Evolutionary conservation across 2,797 vertebrate genomes (phyloP).

Genomic region (Anguilla megastoma): DNA sequence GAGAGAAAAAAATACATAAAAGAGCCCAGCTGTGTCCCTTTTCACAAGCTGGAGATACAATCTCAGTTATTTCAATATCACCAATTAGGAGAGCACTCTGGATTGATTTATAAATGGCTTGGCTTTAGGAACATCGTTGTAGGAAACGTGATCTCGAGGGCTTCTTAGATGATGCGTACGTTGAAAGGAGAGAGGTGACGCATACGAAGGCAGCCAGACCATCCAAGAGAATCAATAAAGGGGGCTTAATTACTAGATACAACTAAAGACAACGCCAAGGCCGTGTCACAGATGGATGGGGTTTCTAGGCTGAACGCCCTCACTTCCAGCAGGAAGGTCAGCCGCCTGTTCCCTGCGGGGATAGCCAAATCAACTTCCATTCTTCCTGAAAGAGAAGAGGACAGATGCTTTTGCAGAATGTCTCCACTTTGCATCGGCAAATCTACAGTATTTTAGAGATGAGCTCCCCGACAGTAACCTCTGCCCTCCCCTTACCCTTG

Average conservation of each 20-base stretch:
- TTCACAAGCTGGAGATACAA: not conserved
- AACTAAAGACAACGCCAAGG: not conserved
- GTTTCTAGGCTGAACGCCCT: conserved; percentile 11
- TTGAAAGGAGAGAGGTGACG: not conserved
- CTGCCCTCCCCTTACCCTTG: not conserved
- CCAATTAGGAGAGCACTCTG: conserved; percentile 13
- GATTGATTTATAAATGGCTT: conserved; percentile 24
- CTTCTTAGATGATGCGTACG: not conserved
- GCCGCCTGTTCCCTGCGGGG: not conserved
- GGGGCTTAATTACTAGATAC: conserved; percentile 21
- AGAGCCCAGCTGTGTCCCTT: not conserved
- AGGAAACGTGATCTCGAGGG: not conserved
- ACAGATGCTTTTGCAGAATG: not conserved
- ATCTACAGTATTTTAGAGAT: not conserved
- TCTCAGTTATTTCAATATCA: conserved; percentile 3
- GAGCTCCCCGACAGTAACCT: not conserved
- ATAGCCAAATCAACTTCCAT: not conserved
- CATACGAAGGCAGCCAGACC: not conserved
- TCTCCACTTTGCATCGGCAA: not conserved
- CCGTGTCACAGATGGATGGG: not conserved
- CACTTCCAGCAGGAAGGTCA: not conserved
- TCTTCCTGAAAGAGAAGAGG: conserved; percentile 4
- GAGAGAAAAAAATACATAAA: not conserved
- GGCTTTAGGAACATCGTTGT: not conserved
- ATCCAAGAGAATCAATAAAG: not conserved